A percentile compares a stretch with the other conserved stretches of the same genome.
Evolutionary conservation across 2,797 vertebrate species (phyloP).

Genomic region (Delichon dasypus): DNA sequence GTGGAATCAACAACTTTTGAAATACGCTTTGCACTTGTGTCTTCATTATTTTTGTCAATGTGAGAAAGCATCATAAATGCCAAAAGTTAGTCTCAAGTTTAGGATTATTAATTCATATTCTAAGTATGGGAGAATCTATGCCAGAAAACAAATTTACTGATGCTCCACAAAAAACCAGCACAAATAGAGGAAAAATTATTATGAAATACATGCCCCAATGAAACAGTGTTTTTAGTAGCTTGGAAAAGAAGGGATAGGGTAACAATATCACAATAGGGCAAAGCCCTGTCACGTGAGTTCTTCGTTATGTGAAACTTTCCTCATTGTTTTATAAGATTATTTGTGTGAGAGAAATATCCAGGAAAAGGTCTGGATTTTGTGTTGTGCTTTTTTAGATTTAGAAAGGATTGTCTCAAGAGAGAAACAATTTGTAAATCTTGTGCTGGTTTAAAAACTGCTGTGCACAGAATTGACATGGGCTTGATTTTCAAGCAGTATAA

Average conservation of each 20-base stretch:
- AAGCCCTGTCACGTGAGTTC: not conserved
- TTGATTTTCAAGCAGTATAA: not conserved
- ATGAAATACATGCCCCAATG: not conserved
- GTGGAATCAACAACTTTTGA: not conserved
- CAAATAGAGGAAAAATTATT: not conserved
- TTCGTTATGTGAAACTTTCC: not conserved
- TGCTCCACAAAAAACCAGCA: not conserved
- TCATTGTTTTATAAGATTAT: not conserved
- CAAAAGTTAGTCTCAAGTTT: not conserved
- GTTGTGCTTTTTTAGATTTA: not conserved
- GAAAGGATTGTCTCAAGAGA: not conserved
- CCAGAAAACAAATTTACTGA: not conserved
- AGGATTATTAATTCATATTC: not conserved
- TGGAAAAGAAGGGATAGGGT: not conserved
- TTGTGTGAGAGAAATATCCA: not conserved
- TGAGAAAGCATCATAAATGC: not conserved
- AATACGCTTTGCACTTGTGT: not conserved
- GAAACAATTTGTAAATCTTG: not conserved
- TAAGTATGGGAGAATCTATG: not conserved
- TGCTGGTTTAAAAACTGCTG: not conserved
- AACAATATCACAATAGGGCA: not conserved
- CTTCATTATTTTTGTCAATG: not conserved
- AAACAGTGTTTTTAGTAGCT: not conserved
- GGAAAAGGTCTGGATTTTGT: not conserved
- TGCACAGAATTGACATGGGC: not conserved